A percentile compares a stretch with the other conserved stretches of the same genome.
Conservation (phyloP, 2,113 vertebrate species). For the Varanus komodoensis region DNA sequence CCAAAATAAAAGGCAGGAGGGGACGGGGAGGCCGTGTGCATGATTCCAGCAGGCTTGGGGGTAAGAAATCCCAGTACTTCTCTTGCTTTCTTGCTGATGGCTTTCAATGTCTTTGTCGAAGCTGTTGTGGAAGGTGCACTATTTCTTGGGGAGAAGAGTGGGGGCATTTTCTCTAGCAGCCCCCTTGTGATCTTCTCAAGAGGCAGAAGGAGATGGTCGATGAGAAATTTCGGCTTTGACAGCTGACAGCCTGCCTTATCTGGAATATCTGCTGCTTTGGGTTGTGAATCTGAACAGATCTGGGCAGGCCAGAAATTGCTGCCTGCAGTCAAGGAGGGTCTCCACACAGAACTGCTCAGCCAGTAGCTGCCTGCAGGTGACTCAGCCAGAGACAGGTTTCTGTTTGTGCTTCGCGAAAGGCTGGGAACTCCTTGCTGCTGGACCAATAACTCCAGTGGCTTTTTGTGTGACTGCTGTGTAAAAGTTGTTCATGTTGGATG, state of each 20-base stretch:
- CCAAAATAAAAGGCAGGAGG: constrained; percentile 26
- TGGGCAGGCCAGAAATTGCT: not conserved
- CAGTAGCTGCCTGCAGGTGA: not conserved
- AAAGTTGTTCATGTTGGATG: not conserved
- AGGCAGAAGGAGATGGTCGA: not conserved
- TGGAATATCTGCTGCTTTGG: not conserved
- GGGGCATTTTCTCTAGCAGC: not conserved
- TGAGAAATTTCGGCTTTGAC: not conserved
- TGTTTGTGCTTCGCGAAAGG: not conserved
- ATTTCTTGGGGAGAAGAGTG: not conserved
- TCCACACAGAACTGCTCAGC: not conserved
- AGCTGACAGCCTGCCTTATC: not conserved
- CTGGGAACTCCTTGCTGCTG: not conserved
- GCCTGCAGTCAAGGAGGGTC: not conserved
- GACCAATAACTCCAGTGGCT: not conserved
- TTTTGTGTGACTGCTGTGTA: not conserved
- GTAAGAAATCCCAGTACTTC: constrained; percentile 8
- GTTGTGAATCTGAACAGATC: not conserved
- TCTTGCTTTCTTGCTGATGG: not conserved
- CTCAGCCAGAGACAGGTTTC: not conserved
- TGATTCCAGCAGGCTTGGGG: not conserved
- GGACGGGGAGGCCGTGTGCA: not conserved
- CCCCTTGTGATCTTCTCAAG: not conserved
- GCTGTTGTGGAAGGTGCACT: not conserved
- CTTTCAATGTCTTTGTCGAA: not conserved